Base-by-base conservation (phyloP, 2,113 vertebrate species). In the Ia io region DNA sequence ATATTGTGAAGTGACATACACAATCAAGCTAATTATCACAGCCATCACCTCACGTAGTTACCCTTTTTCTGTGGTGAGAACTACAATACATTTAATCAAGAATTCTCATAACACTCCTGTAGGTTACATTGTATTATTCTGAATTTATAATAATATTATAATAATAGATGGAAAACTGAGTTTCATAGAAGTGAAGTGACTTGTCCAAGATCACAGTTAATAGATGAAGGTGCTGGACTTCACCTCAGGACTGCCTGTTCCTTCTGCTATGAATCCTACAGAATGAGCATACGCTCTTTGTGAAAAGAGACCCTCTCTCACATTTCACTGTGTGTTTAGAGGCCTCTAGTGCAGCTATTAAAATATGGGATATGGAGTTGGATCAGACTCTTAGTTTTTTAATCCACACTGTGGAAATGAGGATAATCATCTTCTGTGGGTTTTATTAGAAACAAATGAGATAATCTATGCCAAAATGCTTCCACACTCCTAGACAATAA, bases 271-370 rank as follows among this genome's bases (percentile, higher is more conserved):
- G 9, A 40, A 47, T 69, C 47, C 16, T 4, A 28, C 8, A 9
- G n/a, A 35, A 59, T 3, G 23, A 8, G 16, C 5, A 0, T 22
- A 17, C 35, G 37, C 20, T 13, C 35, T 1, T 5, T 5, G 18
- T 25, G 18, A 32, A 63, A 20, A 53, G 49, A 91, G 51, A 76
- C 16, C 25, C 23, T 35, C 10, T 16, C 23, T 8, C 74, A 47
- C 11, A 7, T 32, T 20, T 80, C 51, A 1, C 25, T 37, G 8
- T 25, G 12, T 35, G 25, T 40, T 47, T 11, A 9, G 22, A 88
- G 28, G 25, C 40, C 47, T 2, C 3, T 2, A 13, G 51, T 6
- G 10, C 13, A 37, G 53, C 23, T 44, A 42, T 61, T 61, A 5
- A n/a, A 73, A 70, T 17, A 3, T 14, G 2, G 22, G 28, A 22